Evolutionary conservation across 1,140 invertebrate genomes (phyloP), one percentile per base, ranked within the genome.

Genomic region (Megalopta genalis): DNA sequence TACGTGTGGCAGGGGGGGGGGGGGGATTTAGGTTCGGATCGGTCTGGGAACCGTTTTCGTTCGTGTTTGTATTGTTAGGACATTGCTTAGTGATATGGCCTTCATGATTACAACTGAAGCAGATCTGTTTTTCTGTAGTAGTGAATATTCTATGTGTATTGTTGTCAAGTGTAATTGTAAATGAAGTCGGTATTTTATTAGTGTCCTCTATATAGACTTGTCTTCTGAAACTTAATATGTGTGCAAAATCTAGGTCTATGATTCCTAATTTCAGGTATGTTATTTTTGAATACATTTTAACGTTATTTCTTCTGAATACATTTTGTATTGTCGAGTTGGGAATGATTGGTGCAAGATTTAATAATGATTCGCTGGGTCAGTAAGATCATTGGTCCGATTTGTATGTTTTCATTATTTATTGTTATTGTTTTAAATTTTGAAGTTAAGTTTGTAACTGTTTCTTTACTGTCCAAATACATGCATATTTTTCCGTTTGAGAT

Each of bases 61-160:
- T 60, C 37, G 42, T 10, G 12, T 37, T 49, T 37, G 14, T 9
- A 37, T 71, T 69, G 27, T 25, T 64, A 7, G 10, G 46, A 46
- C 74, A 84, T 42, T 78, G 65, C 67, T 74, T 84, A 10, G 74
- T 65, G 23, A 81, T 27, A 68, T 80, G 83, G 39, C 83, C 83
- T 49, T 74, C 57, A 64, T 52, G 25, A 25, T 75, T 85, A 54
- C 83, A 85, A 3, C 10, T 74, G 60, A 78, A 82, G 59, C 81
- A 79, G 52, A 59, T 32, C 60, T 62, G 25, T 62, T 62, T 62
- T 14, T 62, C 60, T 14, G 60, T 62, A 12, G 60, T 32, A 0
- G 60, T 27, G 10, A 62, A 62, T 62, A 62, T 32, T 62, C 60
- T 62, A 12, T 62, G 32, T 23, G 23, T 62, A 7, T 57, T 57